These are phyloP conservation scores for Cataglyphis rosenhaueri DNA, from an alignment of 2,888 invertebrate genomes.

Conservation along the genomic window DNA sequence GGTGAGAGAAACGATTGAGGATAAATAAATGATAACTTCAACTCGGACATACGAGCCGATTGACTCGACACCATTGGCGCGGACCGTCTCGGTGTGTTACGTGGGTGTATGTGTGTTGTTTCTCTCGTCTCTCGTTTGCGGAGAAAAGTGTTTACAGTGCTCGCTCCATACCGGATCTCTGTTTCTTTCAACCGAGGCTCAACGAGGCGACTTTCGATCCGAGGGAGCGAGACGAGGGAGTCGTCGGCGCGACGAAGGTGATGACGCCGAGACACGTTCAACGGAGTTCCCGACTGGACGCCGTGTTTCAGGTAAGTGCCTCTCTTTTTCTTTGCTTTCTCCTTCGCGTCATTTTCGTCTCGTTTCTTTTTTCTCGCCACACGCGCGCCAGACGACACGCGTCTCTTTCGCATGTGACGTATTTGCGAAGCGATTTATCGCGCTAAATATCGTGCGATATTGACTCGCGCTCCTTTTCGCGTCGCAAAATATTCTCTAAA, in stretches of 20 bases:
- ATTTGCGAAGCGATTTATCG: background rate
- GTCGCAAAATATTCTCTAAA: background rate
- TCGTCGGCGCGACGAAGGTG: conserved; percentile 3
- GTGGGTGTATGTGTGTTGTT: conserved; percentile 51
- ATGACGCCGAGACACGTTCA: conserved; percentile 11
- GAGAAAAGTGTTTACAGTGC: conserved; percentile 58
- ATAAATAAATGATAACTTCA: conserved; percentile 4
- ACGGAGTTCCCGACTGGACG: conserved; percentile 6
- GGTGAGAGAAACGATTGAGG: background rate
- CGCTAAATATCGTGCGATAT: background rate
- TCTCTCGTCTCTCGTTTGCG: conserved; percentile 4
- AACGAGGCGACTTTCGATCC: conserved; percentile 44
- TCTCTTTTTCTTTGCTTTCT: background rate
- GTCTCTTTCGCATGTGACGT: background rate
- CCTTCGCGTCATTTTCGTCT: background rate
- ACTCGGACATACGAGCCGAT: background rate
- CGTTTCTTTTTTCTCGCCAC: conserved; percentile 7
- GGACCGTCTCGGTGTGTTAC: conserved; percentile 54
- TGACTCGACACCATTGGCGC: conserved; percentile 31
- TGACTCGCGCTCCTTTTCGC: background rate
- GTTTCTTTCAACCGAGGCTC: background rate
- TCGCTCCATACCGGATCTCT: conserved; percentile 15
- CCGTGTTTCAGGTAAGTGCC: conserved; percentile 37
- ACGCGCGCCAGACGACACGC: conserved; percentile 12
- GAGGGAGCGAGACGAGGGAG: conserved; percentile 3